These are phyloP conservation scores for Pituophis catenifer DNA, from an alignment of 2,113 vertebrate species.

Conservation along the genomic window DNA sequence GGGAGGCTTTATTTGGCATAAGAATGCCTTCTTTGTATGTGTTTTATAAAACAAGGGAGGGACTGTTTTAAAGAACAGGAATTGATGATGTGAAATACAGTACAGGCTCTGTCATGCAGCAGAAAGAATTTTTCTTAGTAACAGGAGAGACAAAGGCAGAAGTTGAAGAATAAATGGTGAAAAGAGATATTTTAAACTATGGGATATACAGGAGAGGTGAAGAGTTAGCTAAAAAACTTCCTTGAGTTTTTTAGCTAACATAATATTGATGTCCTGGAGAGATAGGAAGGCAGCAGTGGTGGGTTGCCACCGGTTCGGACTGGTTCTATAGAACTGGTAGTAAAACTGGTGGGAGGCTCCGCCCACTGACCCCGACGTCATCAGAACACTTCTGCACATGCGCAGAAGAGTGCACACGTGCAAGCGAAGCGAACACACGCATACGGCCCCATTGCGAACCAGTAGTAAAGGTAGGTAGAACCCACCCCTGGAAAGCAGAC, in stretches of 20 bases:
- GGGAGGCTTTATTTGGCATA: background rate
- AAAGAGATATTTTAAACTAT: background rate
- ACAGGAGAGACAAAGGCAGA: background rate
- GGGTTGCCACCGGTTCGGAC: too few species aligned
- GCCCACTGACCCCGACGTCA: too few species aligned
- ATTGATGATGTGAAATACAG: background rate
- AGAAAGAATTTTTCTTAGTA: background rate
- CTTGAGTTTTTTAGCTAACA: background rate
- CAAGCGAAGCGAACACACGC: too few species aligned
- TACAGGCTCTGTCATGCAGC: background rate
- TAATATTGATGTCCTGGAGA: background rate
- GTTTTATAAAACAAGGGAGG: background rate
- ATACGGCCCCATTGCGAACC: too few species aligned
- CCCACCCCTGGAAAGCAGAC: too few species aligned
- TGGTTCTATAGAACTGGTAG: too few species aligned
- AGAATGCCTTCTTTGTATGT: background rate
- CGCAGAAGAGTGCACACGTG: too few species aligned
- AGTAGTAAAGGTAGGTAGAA: too few species aligned
- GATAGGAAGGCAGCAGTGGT: background rate
- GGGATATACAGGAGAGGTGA: background rate
- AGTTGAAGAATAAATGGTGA: background rate
- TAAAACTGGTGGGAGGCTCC: too few species aligned
- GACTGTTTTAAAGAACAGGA: background rate
- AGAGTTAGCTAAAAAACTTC: background rate
- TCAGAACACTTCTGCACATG: too few species aligned